Evolutionary conservation across 2,113 vertebrate genomes (phyloP), one percentile per base, ranked within the genome.

Genomic region (Psettodes erumei): DNA sequence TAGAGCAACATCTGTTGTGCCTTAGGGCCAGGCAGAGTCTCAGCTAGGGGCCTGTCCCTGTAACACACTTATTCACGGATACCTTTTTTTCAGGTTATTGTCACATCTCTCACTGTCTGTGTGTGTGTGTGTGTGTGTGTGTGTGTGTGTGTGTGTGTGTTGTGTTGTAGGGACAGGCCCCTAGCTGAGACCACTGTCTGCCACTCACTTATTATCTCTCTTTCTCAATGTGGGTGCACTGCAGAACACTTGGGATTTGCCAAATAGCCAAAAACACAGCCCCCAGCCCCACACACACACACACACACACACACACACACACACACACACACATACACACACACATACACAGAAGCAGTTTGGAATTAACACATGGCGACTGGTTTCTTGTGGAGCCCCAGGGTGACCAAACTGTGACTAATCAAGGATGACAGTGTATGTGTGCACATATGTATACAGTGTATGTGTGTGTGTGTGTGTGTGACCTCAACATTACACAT

Each of bases 1-100:
- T 53, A 76, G 75, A 79, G 69, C 63, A 86, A 84, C 85, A 88
- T 86, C 85, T 91, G 90, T 63, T 75, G 2, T 71, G 83, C 87
- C 67, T 37, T 32, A 67, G 63, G 84, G 54, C 62, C 59, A 75
- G 61, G 71, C 53, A 69, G 40, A 82, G 43, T 42, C 51, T 72
- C 70, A 83, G 66, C 76, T 71, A 72, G 83, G 60, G 71, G 71
- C 77, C 64, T 63, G 56, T 51, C 74, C 28, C 50, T n/a, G n/a
- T n/a, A n/a, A 61, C 71, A 65, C 42, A 50, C 61, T 10, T 50
- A 70, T 56, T 68, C 15, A 30, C 27, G 50, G 18, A 32, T 13
- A 28, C 33, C 42, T 59, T 71, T 33, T 69, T 60, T 67, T 59
- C 70, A 75, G 75, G 56, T 75, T 76, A 27, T 40, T 51, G 40